Percentiles rank a stretch among this genome's conserved stretches.
Evolutionary conservation across 2,888 invertebrate species (phyloP).

Genomic region (Rhopalosiphum nymphaeae): DNA sequence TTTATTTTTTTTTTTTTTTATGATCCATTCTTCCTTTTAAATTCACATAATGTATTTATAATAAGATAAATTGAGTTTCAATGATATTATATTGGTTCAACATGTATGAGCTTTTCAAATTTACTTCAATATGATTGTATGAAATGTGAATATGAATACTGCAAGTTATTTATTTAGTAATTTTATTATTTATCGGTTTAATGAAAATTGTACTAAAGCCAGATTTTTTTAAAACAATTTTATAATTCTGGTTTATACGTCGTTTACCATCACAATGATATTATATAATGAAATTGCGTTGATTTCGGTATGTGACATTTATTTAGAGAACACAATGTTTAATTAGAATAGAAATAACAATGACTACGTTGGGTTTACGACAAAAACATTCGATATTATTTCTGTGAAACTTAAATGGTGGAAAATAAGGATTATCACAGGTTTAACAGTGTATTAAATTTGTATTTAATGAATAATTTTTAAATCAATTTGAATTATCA

Average conservation of each 20-base stretch:
- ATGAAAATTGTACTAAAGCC: neutral
- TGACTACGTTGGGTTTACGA: neutral
- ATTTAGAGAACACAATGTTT: neutral
- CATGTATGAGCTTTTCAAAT: neutral
- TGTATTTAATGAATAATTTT: neutral
- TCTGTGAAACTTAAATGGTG: neutral
- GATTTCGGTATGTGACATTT: neutral
- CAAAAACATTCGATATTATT: slow-evolving; percentile 6
- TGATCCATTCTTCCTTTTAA: neutral
- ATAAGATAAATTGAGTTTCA: neutral
- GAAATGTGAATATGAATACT: neutral
- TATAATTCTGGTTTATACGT: too few relatives aligned
- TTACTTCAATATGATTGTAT: neutral
- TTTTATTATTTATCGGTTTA: neutral
- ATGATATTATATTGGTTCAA: neutral
- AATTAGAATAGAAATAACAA: neutral
- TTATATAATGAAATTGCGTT: neutral
- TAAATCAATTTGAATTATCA: neutral
- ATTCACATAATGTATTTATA: neutral
- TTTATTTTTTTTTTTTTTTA: neutral
- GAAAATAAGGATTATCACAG: slow-evolving; percentile 23
- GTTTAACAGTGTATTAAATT: slow-evolving; percentile 27
- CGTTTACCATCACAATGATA: neutral
- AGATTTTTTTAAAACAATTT: neutral
- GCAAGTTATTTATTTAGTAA: neutral